Conservation (phyloP, 2,797 vertebrate genomes). For the Leptodactylus fallax region DNA sequence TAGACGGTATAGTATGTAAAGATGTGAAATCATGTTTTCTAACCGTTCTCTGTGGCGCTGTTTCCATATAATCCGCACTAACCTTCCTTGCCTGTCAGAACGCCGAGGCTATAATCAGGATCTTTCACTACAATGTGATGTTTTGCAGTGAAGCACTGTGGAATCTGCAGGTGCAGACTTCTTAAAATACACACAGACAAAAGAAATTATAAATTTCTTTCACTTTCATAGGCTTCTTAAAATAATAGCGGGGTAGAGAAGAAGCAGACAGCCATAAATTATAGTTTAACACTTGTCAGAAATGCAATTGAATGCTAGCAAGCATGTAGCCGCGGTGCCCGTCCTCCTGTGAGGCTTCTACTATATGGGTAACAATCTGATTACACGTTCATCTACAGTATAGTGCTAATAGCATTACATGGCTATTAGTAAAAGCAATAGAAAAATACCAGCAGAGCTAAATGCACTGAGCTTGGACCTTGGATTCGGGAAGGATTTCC, state of each 20-base stretch:
- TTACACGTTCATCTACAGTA: background rate
- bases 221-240: conserved; percentile 37
- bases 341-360: background rate
- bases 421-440: background rate
- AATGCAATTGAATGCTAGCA: conserved; percentile 5
- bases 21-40: background rate
- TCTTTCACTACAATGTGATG: background rate
- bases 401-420: background rate
- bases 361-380: background rate
- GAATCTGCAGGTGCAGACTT: conserved; percentile 50
- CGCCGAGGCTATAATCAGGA: conserved; percentile 47
- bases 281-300: conserved; percentile 24
- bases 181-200: conserved; percentile 47
- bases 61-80: conserved; percentile 24
- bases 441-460: background rate
- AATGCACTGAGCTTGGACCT: background rate
- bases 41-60: too few relatives aligned
- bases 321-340: background rate
- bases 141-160: conserved; percentile 15
- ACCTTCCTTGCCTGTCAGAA: background rate
- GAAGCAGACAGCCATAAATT: conserved; percentile 45
- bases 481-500: background rate
- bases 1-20: too few relatives aligned
- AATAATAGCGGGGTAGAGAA: conserved; percentile 52
- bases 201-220: conserved; percentile 51